These are phyloP conservation scores for Thinocorus orbignyianus DNA, from an alignment of 2,113 vertebrate genomes.

Conservation along the genomic window DNA sequence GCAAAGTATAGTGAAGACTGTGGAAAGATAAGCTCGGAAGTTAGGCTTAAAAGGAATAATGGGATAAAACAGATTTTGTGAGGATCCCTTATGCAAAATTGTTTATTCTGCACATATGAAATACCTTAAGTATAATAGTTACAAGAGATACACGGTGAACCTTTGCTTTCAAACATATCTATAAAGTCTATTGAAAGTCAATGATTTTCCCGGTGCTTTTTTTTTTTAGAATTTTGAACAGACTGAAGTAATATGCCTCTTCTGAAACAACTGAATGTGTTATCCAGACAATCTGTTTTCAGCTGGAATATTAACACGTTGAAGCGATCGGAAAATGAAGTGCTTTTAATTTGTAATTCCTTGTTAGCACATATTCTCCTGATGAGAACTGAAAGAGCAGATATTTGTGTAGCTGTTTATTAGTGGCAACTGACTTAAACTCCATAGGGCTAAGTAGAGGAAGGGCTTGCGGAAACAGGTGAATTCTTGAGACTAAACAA, in stretches of 20 bases:
- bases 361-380: background rate
- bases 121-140: background rate
- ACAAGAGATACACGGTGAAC: background rate
- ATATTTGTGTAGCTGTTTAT: background rate
- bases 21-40: conserved; percentile 13
- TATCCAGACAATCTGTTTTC: background rate
- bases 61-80: background rate
- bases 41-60: background rate
- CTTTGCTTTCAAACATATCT: background rate
- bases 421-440: background rate
- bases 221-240: background rate
- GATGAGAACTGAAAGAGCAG: background rate
- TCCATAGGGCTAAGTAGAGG: background rate
- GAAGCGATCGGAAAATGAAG: background rate
- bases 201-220: background rate
- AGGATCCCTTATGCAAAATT: conserved; percentile 21
- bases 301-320: background rate
- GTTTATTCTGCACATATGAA: background rate
- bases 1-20: background rate
- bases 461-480: background rate
- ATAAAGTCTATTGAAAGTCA: background rate
- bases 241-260: background rate
- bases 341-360: background rate
- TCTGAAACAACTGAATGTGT: background rate
- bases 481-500: background rate